Conservation (phyloP, 2,113 vertebrate genomes). For the Dasypus novemcinctus region DNA sequence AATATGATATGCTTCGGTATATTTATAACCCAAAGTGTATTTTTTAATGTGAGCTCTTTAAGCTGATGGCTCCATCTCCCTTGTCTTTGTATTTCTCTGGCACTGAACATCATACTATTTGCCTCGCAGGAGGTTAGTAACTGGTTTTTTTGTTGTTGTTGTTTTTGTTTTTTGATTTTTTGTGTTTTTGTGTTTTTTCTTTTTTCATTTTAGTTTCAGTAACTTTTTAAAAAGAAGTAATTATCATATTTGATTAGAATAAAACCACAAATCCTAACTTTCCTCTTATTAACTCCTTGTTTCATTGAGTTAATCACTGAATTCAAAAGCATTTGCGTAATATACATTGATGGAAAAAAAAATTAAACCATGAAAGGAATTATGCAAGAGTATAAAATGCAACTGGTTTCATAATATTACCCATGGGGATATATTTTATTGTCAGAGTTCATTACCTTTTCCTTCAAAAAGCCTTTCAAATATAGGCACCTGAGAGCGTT, state of each 20-base stretch:
- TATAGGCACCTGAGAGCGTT: slow-evolving; percentile 70
- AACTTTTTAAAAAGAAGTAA: not conserved
- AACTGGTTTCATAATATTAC: not conserved
- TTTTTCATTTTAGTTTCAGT: too few species aligned
- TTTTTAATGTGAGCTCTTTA: not conserved
- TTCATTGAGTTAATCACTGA: not conserved
- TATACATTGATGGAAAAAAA: not conserved
- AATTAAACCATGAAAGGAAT: not conserved
- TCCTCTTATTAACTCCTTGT: not conserved
- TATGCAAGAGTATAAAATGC: not conserved
- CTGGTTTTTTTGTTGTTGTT: not conserved
- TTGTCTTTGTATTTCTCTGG: not conserved
- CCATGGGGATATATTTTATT: not conserved
- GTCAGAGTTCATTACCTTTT: slow-evolving; percentile 49
- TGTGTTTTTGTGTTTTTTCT: too few species aligned
- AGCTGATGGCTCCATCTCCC: not conserved
- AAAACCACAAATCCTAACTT: not conserved
- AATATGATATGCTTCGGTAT: not conserved
- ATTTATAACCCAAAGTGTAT: not conserved
- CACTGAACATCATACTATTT: not conserved
- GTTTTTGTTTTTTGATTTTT: too few species aligned
- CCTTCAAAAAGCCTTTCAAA: slow-evolving; percentile 74
- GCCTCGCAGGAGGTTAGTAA: not conserved
- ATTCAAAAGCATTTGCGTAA: not conserved
- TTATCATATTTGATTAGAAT: not conserved